Conservation (phyloP, 2,888 invertebrate genomes). For the Chrysolina americana region DNA sequence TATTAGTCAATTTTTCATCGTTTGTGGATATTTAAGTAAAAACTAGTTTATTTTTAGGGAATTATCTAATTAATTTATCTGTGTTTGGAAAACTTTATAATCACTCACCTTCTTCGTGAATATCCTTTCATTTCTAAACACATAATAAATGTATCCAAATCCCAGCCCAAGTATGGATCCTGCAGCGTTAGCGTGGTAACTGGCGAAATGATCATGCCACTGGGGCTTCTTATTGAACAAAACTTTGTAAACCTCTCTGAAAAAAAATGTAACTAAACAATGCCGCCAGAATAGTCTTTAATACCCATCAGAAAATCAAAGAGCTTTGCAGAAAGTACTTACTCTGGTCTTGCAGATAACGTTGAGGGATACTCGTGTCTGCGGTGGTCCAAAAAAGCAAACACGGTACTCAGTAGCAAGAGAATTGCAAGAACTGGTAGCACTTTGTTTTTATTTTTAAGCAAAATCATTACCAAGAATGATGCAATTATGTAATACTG, state of each 20-base stretch:
- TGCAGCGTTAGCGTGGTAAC: conserved; percentile 52
- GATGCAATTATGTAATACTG: conserved; percentile 61
- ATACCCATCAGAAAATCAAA: too few relatives aligned
- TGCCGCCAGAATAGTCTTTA: background rate
- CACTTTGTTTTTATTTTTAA: conserved; percentile 38
- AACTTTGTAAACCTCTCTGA: conserved; percentile 46
- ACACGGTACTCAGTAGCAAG: conserved; percentile 47
- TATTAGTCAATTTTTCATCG: too few relatives aligned
- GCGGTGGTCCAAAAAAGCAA: conserved; percentile 55
- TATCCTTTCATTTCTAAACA: conserved; percentile 46
- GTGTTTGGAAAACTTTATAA: background rate
- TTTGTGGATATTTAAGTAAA: too few relatives aligned
- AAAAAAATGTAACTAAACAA: conserved; percentile 27
- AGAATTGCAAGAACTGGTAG: conserved; percentile 46
- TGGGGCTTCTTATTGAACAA: conserved; percentile 48
- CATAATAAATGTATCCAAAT: conserved; percentile 56
- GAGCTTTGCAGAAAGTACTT: conserved; percentile 37
- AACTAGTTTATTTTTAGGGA: too few relatives aligned
- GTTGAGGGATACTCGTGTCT: conserved; percentile 52
- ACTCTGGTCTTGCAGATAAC: conserved; percentile 57
- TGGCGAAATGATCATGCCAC: conserved; percentile 53
- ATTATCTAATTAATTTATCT: too few relatives aligned
- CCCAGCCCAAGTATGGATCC: conserved; percentile 57
- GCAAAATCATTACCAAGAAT: conserved; percentile 43
- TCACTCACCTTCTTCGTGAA: conserved; percentile 51